These are phyloP conservation scores for Sphaerophoria taeniata DNA, from an alignment of 2,888 invertebrate genomes.

Conservation along the genomic window DNA sequence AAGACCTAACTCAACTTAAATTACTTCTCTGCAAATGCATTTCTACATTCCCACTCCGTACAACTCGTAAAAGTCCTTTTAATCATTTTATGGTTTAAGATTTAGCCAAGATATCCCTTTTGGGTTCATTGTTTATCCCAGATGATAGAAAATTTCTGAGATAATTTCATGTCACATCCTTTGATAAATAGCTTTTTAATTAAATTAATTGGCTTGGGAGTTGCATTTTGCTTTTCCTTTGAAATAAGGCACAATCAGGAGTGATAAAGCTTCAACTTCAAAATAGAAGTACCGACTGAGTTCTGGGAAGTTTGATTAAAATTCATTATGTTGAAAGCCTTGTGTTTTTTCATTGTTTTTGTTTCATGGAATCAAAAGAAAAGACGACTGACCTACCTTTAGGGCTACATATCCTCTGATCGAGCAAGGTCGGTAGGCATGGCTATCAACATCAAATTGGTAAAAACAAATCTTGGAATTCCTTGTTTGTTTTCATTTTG, in stretches of 20 bases:
- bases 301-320: slow-evolving; percentile 29
- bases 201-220: slow-evolving; percentile 42
- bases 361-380: neutral
- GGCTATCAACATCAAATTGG: too few species aligned
- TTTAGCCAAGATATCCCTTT: neutral
- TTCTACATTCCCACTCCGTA: neutral
- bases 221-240: neutral
- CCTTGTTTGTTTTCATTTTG: too few species aligned
- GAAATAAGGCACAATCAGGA: too few species aligned
- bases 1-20: too few species aligned
- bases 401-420: neutral
- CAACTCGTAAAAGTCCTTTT: neutral
- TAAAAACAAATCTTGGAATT: too few species aligned
- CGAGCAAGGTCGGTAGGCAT: too few species aligned
- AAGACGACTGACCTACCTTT: slow-evolving; percentile 1
- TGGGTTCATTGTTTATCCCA: neutral
- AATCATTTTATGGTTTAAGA: slow-evolving; percentile 3
- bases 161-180: slow-evolving; percentile 33
- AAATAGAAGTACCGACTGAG: neutral
- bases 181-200: slow-evolving; percentile 47
- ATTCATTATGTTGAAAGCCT: slow-evolving; percentile 24
- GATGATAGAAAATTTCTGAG: slow-evolving; percentile 2
- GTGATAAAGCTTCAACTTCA: neutral
- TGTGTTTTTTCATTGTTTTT: neutral
- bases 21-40: neutral